A percentile compares a stretch with the other conserved stretches of the same genome.
Evolutionary conservation across 2,113 vertebrate species (phyloP).

Genomic region (Holacanthus passer): DNA sequence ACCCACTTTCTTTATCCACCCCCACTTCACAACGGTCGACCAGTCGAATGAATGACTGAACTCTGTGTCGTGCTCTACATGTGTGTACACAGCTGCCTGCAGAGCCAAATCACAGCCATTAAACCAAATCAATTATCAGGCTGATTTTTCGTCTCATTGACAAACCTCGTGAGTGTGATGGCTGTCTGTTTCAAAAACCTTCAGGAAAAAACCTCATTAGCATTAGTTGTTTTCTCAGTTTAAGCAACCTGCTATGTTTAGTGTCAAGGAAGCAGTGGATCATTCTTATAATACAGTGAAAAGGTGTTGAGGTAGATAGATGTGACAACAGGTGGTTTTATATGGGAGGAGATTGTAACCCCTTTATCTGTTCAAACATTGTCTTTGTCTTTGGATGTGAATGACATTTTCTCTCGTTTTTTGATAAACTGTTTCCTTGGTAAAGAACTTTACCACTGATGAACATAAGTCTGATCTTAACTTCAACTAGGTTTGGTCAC

Average conservation of each 20-base stretch:
- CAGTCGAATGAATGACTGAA: slow-evolving; percentile 37
- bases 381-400: too few relatives aligned
- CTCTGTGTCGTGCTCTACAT: slow-evolving; percentile 25
- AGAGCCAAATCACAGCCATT: slow-evolving; percentile 62
- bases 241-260: background rate
- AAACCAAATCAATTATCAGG: slow-evolving; percentile 55
- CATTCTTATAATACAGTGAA: background rate
- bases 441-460: background rate
- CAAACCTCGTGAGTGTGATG: too few relatives aligned
- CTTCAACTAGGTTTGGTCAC: background rate
- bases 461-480: too few relatives aligned
- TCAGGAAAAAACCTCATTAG: background rate
- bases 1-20: background rate
- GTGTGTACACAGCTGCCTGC: slow-evolving; percentile 68
- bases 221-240: background rate
- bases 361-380: background rate
- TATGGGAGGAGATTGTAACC: background rate
- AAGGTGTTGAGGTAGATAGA: background rate
- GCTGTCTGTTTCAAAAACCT: too few relatives aligned
- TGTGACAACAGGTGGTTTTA: too few relatives aligned
- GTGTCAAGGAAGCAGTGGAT: background rate
- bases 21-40: background rate
- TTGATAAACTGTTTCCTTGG: background rate
- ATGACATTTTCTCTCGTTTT: background rate
- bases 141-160: slow-evolving; percentile 44